Base-by-base conservation (phyloP, 2,888 invertebrate species). In the Phengaris arion region DNA sequence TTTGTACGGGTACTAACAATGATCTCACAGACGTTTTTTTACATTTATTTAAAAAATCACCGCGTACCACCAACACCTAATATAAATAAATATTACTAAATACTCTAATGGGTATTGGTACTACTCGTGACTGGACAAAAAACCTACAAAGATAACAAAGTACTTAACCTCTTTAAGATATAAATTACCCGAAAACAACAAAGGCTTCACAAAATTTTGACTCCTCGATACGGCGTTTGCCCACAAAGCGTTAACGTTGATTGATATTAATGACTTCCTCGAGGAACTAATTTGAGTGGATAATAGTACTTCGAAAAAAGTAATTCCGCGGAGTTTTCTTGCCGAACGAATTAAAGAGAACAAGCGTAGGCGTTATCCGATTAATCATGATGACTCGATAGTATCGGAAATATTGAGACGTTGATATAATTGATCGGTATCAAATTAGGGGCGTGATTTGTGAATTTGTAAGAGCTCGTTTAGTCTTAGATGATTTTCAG, bases 261-360 rank as follows among this genome's bases (percentile, higher is more conserved):
- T 91, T 90, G 90, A 90, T 88, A 93, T 92, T 91, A 92, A 93
- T 90, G 90, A 89, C 89, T 89, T 88, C 87, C 87, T 85, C 83
- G 80, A 85, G 84, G 84, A 89, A 87, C 90, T 89, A 92, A 92
- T 92, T 93, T 91, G 88, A 89, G 88, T 90, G 89, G 87, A 91
- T 91, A 92, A 92, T 92, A 89, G 91, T 86, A 86, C 90, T 90
- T 91, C 90, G 91, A 87, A 91, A 79, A 92, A 92, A 90, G 91
- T 91, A 91, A 91, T 91, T 89, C 77, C 55, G 74, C 70, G 70
- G 77, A 72, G 73, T 78, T 77, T 74, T 74, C 74, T 72, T 75
- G 64, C 74, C 77, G 74, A 75, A 79, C 77, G 79, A 80, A 80
- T 79, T 79, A 79, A 79, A 79, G 75, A 75, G 75, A 75, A 77